These are phyloP conservation scores for Rhagonycha lutea DNA, from an alignment of 2,888 invertebrate species.

Conservation along the genomic window DNA sequence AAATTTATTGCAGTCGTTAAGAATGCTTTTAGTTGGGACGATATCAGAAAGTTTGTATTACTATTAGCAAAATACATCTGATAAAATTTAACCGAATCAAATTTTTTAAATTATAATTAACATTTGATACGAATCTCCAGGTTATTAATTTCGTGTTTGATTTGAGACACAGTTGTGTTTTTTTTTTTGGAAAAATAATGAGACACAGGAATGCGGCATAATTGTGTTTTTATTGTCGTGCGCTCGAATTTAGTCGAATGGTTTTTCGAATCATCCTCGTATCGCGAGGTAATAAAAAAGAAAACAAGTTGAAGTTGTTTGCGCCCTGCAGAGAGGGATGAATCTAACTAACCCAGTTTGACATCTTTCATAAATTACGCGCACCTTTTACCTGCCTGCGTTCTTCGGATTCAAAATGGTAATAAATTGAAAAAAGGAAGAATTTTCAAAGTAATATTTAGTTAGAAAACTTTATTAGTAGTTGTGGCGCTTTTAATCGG, in stretches of 20 bases:
- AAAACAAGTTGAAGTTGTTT: slow-evolving; percentile 22
- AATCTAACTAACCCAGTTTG: slow-evolving; percentile 32
- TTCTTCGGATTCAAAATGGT: neutral
- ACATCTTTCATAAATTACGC: slow-evolving; percentile 32
- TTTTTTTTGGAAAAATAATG: too few relatives aligned
- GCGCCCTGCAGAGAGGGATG: slow-evolving; percentile 31
- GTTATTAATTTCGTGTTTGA: too few relatives aligned
- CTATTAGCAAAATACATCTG: slow-evolving; percentile 16
- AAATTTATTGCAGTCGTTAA: slow-evolving; percentile 19
- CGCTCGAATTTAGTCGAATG: too few relatives aligned
- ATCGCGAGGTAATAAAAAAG: neutral
- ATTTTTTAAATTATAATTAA: neutral
- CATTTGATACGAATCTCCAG: neutral
- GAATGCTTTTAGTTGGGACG: slow-evolving; percentile 28
- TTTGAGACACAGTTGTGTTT: too few relatives aligned
- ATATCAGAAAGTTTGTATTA: slow-evolving; percentile 17
- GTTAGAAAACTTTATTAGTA: neutral
- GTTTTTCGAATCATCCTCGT: neutral
- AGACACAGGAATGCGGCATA: neutral
- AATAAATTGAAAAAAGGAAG: neutral
- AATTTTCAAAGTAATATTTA: neutral
- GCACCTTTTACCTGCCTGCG: neutral
- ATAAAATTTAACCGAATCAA: neutral
- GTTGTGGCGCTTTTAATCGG: neutral
- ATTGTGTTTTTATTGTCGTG: too few relatives aligned